Percentiles rank a stretch among this genome's conserved stretches.
Evolutionary conservation across 1,140 invertebrate genomes (phyloP).

Genomic region (Chironomus striatipennis): DNA sequence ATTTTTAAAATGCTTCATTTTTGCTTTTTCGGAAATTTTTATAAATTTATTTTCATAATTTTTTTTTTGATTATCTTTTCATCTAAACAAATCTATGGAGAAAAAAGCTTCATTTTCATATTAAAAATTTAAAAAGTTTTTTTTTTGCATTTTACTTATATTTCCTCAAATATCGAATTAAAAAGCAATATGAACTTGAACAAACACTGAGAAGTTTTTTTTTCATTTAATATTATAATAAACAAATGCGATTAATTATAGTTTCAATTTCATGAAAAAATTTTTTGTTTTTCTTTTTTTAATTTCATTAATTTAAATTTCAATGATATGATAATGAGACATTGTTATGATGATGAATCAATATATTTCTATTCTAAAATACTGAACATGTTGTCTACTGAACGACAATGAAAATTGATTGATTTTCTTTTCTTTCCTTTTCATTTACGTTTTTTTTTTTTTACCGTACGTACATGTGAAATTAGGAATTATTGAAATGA

Average conservation of each 20-base stretch:
- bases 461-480: neutral
- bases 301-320: neutral
- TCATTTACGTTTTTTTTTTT: neutral
- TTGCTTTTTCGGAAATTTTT: neutral
- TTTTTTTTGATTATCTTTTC: neutral
- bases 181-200: slow-evolving; percentile 2
- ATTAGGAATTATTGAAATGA: neutral
- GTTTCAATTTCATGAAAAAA: neutral
- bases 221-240: neutral
- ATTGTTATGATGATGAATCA: too few relatives aligned
- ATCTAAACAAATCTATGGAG: slow-evolving; percentile 4
- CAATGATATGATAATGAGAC: slow-evolving; percentile 7
- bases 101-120: slow-evolving; percentile 16
- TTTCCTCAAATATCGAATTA: neutral
- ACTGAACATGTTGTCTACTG: too few relatives aligned
- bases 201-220: slow-evolving; percentile 13
- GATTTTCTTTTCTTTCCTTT: neutral
- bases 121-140: slow-evolving; percentile 11
- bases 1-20: neutral
- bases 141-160: neutral
- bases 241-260: slow-evolving; percentile 14
- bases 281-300: neutral
- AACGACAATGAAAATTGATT: too few relatives aligned
- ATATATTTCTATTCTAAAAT: too few relatives aligned
- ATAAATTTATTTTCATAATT: slow-evolving; percentile 24